Base-by-base conservation (phyloP, 2,113 vertebrate species). In the Actenoides lindsayi region DNA sequence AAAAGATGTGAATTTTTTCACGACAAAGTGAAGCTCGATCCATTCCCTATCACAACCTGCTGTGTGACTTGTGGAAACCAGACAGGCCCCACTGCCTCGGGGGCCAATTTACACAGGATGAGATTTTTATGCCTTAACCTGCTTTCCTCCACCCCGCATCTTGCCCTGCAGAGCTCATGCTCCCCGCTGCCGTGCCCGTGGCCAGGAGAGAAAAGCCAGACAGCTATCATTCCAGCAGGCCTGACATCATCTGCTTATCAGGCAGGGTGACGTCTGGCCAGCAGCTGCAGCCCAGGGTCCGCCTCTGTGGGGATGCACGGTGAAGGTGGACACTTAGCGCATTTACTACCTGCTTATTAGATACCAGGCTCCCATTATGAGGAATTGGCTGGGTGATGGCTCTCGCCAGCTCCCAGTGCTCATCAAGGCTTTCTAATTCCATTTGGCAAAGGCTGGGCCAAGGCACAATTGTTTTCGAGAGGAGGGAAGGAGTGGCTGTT, bases 381-480 rank as follows among this genome's bases (percentile, higher is more conserved):
- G 81, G 85, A 97, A 96, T 94, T 89, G 95, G 93, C 83, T 86
- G 84, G 37, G 67, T 92, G 93, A 91, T 51, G 68, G 96, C 94
- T 96, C 87, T 93, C 13, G 13, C 93, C 93, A 96, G 96, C 95
- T 96, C 91, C 63, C 33, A 33, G 28, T 54, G 89, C 95, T 97
- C 97, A 64, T 88, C 94, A 95, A 91, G 74, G 82, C 96, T 97
- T 96, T 96, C 96, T 96, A 96, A 97, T 97, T 97, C 96, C 96
- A 81, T 94, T 96, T 95, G 56, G 84, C 95, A 77, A 62, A 83
- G 77, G 94, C 95, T 96, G 93, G 78, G 95, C 93, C 93, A 95
- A 96, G 93, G 88, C 74, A 59, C 95, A 89, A 91, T 85, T 2
- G 1, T 56, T 95, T 92, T 30, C 0, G 3, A 79, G 80, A 88